Percentiles rank a stretch among this genome's conserved stretches.
phyloP scores from a whole-genome alignment of 2,113 vertebrate genomes.

The Corythornis cristatus region DNA sequence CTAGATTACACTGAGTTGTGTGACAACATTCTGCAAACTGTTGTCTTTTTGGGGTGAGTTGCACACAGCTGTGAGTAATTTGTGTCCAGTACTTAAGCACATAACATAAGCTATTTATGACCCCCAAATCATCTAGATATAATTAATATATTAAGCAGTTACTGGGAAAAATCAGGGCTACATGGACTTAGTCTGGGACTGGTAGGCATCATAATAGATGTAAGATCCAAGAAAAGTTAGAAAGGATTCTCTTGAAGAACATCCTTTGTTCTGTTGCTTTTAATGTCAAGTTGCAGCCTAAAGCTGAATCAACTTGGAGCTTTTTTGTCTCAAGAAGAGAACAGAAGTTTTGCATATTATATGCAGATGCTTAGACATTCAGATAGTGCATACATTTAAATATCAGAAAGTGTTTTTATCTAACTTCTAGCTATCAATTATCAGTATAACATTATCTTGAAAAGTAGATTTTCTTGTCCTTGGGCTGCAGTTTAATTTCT shows the following conservation, averaged over 20 bases:
- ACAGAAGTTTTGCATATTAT: fast-evolving
- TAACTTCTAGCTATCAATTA: background rate
- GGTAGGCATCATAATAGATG: background rate
- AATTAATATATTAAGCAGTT: background rate
- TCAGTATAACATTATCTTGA: background rate
- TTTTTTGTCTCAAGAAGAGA: background rate
- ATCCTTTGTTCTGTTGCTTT: background rate
- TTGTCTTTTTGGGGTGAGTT: background rate
- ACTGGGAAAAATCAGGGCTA: background rate
- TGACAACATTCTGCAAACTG: background rate
- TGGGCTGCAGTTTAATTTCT: background rate
- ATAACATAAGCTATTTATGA: background rate
- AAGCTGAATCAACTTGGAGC: background rate
- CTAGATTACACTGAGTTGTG: background rate
- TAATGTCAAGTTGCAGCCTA: background rate
- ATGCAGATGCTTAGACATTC: background rate
- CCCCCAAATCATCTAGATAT: background rate
- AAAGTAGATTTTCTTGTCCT: background rate
- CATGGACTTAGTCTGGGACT: background rate
- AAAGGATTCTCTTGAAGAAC: background rate
- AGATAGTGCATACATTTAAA: background rate
- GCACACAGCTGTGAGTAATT: background rate
- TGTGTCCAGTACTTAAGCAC: background rate
- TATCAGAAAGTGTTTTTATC: background rate
- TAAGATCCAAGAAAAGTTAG: background rate